Evolutionary conservation across 2,797 vertebrate genomes (phyloP).

Genomic region (Margarornis squamiger): DNA sequence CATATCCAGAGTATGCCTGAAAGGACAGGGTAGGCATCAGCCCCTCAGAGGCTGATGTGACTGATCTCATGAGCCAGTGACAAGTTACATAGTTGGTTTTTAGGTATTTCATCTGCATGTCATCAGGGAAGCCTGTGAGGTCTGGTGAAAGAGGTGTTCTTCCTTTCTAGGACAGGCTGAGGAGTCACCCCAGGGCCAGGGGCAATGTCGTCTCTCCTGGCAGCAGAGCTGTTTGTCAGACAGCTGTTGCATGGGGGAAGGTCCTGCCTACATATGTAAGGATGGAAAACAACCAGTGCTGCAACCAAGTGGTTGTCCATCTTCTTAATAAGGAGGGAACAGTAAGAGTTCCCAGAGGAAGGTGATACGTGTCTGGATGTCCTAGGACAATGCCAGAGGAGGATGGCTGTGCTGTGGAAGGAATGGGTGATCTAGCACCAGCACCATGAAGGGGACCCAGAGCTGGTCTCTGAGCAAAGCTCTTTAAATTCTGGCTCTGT

Average conservation of each 20-base stretch:
- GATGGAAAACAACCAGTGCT: not conserved
- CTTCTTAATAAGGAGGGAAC: not conserved
- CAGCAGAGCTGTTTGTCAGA: not conserved
- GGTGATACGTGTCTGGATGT: not conserved
- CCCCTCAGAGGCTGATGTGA: not conserved
- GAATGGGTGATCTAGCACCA: not conserved
- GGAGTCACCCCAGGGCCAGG: not conserved
- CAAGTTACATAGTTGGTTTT: accelerated
- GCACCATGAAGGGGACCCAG: not conserved
- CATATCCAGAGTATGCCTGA: not conserved
- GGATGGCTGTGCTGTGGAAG: not conserved
- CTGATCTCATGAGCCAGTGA: not conserved
- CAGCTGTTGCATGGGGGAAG: not conserved
- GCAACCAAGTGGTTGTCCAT: not conserved
- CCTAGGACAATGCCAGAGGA: not conserved
- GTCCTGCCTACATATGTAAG: accelerated
- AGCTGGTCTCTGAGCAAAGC: not conserved
- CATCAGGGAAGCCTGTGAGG: not conserved
- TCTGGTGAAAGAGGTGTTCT: not conserved
- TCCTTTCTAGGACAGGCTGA: not conserved
- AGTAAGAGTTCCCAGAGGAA: not conserved
- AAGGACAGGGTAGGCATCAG: not conserved
- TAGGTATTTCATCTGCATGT: not conserved
- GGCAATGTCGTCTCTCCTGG: not conserved
- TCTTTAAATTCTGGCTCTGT: not conserved